Evolutionary conservation across 2,888 invertebrate species (phyloP), one percentile per base, ranked within the genome.

Genomic region (Palloptera scutellata): DNA sequence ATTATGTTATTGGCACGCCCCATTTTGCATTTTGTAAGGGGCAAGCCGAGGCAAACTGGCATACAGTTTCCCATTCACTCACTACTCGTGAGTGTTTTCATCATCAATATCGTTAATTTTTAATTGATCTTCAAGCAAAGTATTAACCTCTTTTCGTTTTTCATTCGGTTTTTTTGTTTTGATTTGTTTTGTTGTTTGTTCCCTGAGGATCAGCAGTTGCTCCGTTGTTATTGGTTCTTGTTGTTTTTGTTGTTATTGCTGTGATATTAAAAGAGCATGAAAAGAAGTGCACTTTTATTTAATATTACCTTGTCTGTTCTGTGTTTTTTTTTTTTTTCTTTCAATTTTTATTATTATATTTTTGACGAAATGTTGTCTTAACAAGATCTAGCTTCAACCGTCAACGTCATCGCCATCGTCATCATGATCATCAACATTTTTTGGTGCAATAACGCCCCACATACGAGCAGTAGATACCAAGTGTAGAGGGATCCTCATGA

Each of bases 91-190:
- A 43, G 10, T 30, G 30, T 30, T 30, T 30, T 64, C 52, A 20
- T 52, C 54, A 65, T 64, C 79, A 77, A 77, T 81, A 81, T 81
- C 82, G 80, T 81, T 81, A 79, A 80, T 81, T 81, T 81, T 81
- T 81, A 81, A 81, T 81, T 81, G 81, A 81, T 81, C 82, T 81
- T 68, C 67, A 15, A 13, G 48, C 48, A 48, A 48, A 48, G 61
- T 19, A 51, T 52, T 51, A 43, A n/a, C 61, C 51, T 57, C 43
- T 51, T 51, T 66, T 55, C 40, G 15, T 30, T 59, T 12, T 59
- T 8, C 9, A 41, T 12, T 8, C 12, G 12, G 12, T n/a, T 48
- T 11, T 11, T 48, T 11, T 59, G 11, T 66, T 41, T n/a, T 59
- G 54, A 57, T 13, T 45, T 54, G 15, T 30, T 17, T 43, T 9